Percentiles rank a stretch among this genome's conserved stretches.
These are phyloP conservation scores for Atopsyche davidsoni DNA, from an alignment of 1,140 invertebrate genomes.

Conservation along the genomic window DNA sequence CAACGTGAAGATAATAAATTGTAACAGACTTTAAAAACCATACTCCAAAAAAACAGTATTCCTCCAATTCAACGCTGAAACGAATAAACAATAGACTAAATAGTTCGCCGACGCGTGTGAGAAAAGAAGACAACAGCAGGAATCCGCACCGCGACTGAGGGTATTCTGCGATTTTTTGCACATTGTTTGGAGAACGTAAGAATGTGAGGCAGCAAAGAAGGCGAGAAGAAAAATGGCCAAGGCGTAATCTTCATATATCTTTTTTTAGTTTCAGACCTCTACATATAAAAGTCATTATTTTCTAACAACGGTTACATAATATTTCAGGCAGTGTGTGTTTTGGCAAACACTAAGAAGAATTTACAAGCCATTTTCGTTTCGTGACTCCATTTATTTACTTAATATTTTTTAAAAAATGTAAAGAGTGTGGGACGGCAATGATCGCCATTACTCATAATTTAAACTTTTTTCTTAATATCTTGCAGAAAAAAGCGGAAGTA, in stretches of 20 bases:
- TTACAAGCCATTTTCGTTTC: too few relatives aligned
- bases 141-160: neutral
- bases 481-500: too few relatives aligned
- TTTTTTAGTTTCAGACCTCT: conserved; percentile 17
- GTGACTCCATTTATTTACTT: too few relatives aligned
- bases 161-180: neutral
- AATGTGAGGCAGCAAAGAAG: conserved; percentile 3
- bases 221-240: conserved; percentile 15
- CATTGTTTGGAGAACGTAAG: neutral
- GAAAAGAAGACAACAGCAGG: neutral
- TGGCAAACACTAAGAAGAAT: too few relatives aligned
- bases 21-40: conserved; percentile 3
- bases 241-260: conserved; percentile 23
- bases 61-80: neutral
- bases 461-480: too few relatives aligned
- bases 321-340: neutral
- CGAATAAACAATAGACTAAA: conserved; percentile 3
- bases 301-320: neutral
- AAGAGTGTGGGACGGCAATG: too few relatives aligned
- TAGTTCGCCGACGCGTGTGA: neutral
- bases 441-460: too few relatives aligned
- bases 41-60: neutral
- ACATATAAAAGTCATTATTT: conserved; percentile 20
- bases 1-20: conserved; percentile 20
- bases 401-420: too few relatives aligned